Evolutionary conservation across 2,888 invertebrate genomes (phyloP).

Genomic region (Polymixis lichenea): DNA sequence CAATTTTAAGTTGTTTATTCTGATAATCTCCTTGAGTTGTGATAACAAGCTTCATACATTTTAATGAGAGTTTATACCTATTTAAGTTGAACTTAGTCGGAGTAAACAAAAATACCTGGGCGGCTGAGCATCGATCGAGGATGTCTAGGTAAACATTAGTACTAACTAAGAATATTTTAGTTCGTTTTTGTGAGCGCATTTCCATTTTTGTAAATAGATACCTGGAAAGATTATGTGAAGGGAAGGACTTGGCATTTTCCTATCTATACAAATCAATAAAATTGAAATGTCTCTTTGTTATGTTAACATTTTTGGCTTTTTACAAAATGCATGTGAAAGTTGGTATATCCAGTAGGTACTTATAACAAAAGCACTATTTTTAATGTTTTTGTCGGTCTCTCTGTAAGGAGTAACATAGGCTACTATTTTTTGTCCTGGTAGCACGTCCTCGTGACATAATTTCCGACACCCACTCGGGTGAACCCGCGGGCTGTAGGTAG

Average conservation of each 20-base stretch:
- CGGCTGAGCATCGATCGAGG: conserved; percentile 20
- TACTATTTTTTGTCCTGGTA: too few relatives aligned
- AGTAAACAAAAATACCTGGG: conserved; percentile 54
- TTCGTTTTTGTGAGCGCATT: background rate
- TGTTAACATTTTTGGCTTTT: too few relatives aligned
- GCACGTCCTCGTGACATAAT: too few relatives aligned
- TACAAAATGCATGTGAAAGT: too few relatives aligned
- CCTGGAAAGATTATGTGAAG: background rate
- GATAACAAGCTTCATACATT: conserved; percentile 59
- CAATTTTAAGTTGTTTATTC: conserved; percentile 55
- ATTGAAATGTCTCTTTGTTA: too few relatives aligned
- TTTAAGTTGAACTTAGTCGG: conserved; percentile 19
- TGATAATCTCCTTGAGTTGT: conserved; percentile 40
- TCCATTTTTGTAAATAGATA: background rate
- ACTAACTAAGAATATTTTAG: conserved; percentile 16
- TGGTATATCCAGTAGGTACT: too few relatives aligned
- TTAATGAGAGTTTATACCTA: conserved; percentile 56
- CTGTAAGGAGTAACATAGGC: too few relatives aligned
- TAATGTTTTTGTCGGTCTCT: too few relatives aligned
- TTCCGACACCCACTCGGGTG: too few relatives aligned
- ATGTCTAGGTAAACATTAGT: conserved; percentile 16
- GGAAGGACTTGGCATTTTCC: background rate
- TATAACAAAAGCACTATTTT: too few relatives aligned
- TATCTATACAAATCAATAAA: too few relatives aligned
- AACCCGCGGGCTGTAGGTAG: too few relatives aligned